Base-by-base conservation (phyloP, 2,888 invertebrate species). In the Lasioglossum pauxillum region DNA sequence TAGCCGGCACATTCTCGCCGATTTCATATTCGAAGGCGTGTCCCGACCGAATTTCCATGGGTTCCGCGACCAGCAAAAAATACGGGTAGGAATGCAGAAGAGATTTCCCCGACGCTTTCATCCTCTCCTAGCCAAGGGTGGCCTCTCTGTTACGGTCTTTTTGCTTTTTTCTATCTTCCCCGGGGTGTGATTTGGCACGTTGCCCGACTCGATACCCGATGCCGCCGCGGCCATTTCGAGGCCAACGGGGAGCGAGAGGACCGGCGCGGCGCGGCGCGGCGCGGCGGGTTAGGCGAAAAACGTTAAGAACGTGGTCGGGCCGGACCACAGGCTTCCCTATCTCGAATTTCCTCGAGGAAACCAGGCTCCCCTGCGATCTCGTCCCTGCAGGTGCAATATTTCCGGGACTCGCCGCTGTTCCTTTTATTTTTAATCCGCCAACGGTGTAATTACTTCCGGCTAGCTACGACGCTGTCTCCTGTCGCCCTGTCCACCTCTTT, bases 171-270 rank as follows among this genome's bases (percentile, higher is more conserved):
- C 85, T 84, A 89, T 89, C 84, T 88, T 89, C 85, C 89, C 87
- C 71, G 72, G 88, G 83, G 88, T 87, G 89, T 88, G 90, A 90
- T 90, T 90, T 91, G 91, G 88, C 89, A 49, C 78, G 67, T 60
- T 81, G 89, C 88, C 90, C 85, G 84, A 82, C 88, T 85, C 90
- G 91, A 91, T 90, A 88, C 88, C 89, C 90, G 83, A 89, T 89
- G 82, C 90, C 80, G 75, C 46, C 80, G 75, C 46, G 84, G 72
- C 81, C 84, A 69, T 80, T 88, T 80, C 60, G 80, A 53, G 86
- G 80, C 72, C 79, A 82, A 80, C 76, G 76, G 69, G 49, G 80
- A 88, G 83, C 84, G 76, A 80, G 84, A 79, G 80, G 31, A 38
- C 35, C 41, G 49, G 27, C 35, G 35, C 5, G 35, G 35, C 31